These are phyloP conservation scores for Phortica variegata DNA, from an alignment of 1,140 invertebrate genomes.

Conservation along the genomic window DNA sequence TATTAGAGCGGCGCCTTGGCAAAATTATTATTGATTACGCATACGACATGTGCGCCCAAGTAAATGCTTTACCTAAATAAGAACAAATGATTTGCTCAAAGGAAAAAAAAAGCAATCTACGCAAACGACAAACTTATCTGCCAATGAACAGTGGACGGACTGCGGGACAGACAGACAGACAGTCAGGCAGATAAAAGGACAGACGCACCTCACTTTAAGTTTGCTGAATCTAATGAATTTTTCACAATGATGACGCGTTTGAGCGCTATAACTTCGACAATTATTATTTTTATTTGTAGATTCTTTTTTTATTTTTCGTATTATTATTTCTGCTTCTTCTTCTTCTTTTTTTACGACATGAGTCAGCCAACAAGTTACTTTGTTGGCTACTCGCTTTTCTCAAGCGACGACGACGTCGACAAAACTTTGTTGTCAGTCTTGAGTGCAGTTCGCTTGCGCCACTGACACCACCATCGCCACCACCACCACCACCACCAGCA, in stretches of 20 bases:
- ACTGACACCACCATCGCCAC: background rate
- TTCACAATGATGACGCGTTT: conserved; percentile 45
- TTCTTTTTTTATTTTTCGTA: too few relatives aligned
- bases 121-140: background rate
- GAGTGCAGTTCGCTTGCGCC: conserved; percentile 7
- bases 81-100: conserved; percentile 1
- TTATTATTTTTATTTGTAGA: too few relatives aligned
- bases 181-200: conserved; percentile 7
- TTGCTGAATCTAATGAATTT: conserved; percentile 5
- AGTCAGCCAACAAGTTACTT: conserved; percentile 53
- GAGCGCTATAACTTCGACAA: conserved; percentile 44
- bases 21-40: conserved; percentile 52
- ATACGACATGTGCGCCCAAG: conserved; percentile 39
- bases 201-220: too few relatives aligned
- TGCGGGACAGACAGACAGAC: background rate
- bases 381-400: conserved; percentile 38
- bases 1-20: too few relatives aligned
- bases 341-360: conserved; percentile 54
- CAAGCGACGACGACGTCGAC: conserved; percentile 15
- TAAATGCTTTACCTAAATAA: conserved; percentile 32
- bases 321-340: too few relatives aligned
- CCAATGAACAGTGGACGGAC: background rate
- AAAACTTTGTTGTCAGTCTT: conserved; percentile 15
- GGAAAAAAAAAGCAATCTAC: background rate
- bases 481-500: too few relatives aligned